Evolutionary conservation across 2,888 invertebrate species (phyloP).

Genomic region (Epirrhoe tristata): DNA sequence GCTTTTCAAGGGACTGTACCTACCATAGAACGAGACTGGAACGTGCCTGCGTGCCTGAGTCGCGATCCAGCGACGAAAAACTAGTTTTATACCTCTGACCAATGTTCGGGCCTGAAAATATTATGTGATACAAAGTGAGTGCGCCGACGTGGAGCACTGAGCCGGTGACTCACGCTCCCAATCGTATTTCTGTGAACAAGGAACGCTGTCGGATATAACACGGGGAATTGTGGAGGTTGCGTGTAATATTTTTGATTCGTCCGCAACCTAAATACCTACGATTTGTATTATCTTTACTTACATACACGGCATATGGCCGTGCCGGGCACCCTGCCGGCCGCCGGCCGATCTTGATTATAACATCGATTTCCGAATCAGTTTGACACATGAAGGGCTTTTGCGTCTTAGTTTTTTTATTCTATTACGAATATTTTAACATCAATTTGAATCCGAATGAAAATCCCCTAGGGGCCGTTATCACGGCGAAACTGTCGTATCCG

Average conservation of each 20-base stretch:
- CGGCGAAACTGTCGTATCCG: conserved; percentile 20
- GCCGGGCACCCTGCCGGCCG: conserved; percentile 34
- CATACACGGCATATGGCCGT: conserved; percentile 39
- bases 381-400: not conserved
- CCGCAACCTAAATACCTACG: conserved; percentile 30
- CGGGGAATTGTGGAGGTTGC: conserved; percentile 48
- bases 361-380: conserved; percentile 19
- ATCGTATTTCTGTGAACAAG: conserved; percentile 57
- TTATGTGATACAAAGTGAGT: conserved; percentile 55
- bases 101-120: conserved; percentile 49
- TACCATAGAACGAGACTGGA: conserved; percentile 53
- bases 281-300: conserved; percentile 57
- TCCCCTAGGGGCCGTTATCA: not conserved
- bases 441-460: not conserved
- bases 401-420: not conserved
- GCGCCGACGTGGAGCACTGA: conserved; percentile 53
- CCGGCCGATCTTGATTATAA: conserved; percentile 49
- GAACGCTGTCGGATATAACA: conserved; percentile 44
- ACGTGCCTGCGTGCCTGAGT: conserved; percentile 49
- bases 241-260: conserved; percentile 49
- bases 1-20: conserved; percentile 50
- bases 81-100: conserved; percentile 46
- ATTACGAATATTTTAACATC: not conserved
- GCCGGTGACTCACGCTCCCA: conserved; percentile 56
- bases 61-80: conserved; percentile 45